These are phyloP conservation scores for Macrobrachium nipponense DNA, from an alignment of 1,140 invertebrate species.

Conservation along the genomic window DNA sequence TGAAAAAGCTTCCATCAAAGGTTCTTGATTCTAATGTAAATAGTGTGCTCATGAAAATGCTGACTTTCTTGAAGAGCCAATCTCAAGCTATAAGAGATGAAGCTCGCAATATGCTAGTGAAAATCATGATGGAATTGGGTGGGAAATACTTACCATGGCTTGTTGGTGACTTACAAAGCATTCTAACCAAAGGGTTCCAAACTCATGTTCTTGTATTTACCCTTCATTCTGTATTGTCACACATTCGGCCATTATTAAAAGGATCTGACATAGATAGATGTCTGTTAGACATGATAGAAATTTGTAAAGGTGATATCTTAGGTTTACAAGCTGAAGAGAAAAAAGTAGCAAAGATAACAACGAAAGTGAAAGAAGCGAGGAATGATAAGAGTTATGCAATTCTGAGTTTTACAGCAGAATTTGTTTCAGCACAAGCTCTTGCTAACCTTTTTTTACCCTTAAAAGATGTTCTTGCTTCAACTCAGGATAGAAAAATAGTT, in stretches of 20 bases:
- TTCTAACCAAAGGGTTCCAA: constrained; percentile 91
- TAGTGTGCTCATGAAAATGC: constrained; percentile 90
- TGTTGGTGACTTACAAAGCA: constrained; percentile 82
- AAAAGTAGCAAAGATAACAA: constrained; percentile 84
- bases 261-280: constrained; percentile 83
- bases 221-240: constrained; percentile 83
- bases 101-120: constrained; percentile 88
- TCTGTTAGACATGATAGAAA: constrained; percentile 82
- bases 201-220: constrained; percentile 93
- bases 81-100: constrained; percentile 87
- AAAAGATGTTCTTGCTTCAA: constrained; percentile 81
- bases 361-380: constrained; percentile 76
- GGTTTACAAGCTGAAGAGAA: constrained; percentile 91
- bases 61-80: constrained; percentile 88
- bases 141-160: constrained; percentile 83
- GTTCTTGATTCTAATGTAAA: constrained; percentile 67
- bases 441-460: constrained; percentile 84
- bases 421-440: constrained; percentile 81
- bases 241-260: constrained; percentile 77
- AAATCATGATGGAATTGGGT: constrained; percentile 88
- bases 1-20: constrained; percentile 86
- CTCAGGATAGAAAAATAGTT: constrained; percentile 83
- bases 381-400: constrained; percentile 86
- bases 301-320: constrained; percentile 89
- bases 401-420: constrained; percentile 83